Evolutionary conservation across 2,113 vertebrate genomes (phyloP), one percentile per base, ranked within the genome.

Genomic region (Scomber japonicus): DNA sequence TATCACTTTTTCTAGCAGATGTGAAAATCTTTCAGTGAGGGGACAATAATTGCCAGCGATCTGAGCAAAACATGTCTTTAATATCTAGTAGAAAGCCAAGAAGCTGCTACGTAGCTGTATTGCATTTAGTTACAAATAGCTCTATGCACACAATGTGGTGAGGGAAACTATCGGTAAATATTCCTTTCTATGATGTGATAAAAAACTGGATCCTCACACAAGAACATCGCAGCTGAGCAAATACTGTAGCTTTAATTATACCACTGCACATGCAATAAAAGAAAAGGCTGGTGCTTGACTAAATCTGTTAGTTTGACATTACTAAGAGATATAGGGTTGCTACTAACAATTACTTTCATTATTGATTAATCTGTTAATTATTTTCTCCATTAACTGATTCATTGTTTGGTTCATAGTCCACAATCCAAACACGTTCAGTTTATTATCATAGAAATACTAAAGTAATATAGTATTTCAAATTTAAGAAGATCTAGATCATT

Each of bases 141-240:
- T 48, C 21, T 48, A 16, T 8, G 8, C 46, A 10, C 9, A 65
- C 50, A 48, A 4, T 31, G 10, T 16, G 16, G 16, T 3, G 35
- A 17, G 14, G 2, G 6, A 59, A 53, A 46, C 13, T 3, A 17
- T 13, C 24, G 17, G 50, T 15, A 64, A 15, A 48, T 65, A 17
- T 40, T 21, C 24, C 4, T 14, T 7, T 5, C 8, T n/a, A 16
- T 50, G 35, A 40, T n/a, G 21, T 5, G 5, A 54, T 27, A 45
- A 12, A 55, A 64, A 35, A 78, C 6, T 55, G 24, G 66, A 46
- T 30, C 17, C 17, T 53, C 21, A 17, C 66, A n/a, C 59, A 71
- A 21, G 21, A 16, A 48, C 35, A 64, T 71, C 5, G 24, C 9
- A 55, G 11, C 10, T 5, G 16, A 30, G 21, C 0, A 15, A 77